Evolutionary conservation across 1,140 invertebrate genomes (phyloP), one percentile per base, ranked within the genome.

Genomic region (Nebria ingens): DNA sequence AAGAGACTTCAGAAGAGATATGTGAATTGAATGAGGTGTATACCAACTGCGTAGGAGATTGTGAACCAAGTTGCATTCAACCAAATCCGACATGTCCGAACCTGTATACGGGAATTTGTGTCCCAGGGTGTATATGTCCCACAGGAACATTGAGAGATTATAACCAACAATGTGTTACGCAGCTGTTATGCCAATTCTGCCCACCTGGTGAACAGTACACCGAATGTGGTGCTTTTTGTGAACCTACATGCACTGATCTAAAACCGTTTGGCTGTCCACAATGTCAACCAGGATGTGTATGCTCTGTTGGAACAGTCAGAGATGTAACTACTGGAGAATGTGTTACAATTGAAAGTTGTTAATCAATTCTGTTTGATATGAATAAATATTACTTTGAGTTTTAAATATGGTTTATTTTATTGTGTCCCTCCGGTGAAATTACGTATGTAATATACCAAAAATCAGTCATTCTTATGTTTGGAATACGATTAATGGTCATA

Each of bases 161-260:
- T n/a, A n/a, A n/a, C n/a, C n/a, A n/a, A n/a, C n/a, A n/a, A n/a
- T n/a, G n/a, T n/a, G n/a, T n/a, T n/a, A n/a, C n/a, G n/a, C n/a
- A n/a, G n/a, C n/a, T n/a, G n/a, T n/a, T n/a, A n/a, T n/a, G n/a
- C n/a, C n/a, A n/a, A n/a, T n/a, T n/a, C n/a, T n/a, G n/a, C n/a
- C n/a, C n/a, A n/a, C n/a, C n/a, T 54, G 57, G 54, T 20, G 53
- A 58, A 58, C 38, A 54, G 55, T 51, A 20, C n/a, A 29, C 19
- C 11, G 17, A 15, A 1, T 58, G 57, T 55, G 42, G 23, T n/a
- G 40, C 23, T 3, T 21, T 45, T 23, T 54, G 52, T 21, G 22
- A 54, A 19, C 57, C 53, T 2, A 58, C 57, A 19, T 58, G 57
- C 23, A n/a, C 38, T 54, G 40, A 55, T 22, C 19, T 54, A 34